A percentile compares a stretch with the other conserved stretches of the same genome.
Conservation (phyloP, 1,140 invertebrate genomes). For the Sitobion miscanthi region DNA sequence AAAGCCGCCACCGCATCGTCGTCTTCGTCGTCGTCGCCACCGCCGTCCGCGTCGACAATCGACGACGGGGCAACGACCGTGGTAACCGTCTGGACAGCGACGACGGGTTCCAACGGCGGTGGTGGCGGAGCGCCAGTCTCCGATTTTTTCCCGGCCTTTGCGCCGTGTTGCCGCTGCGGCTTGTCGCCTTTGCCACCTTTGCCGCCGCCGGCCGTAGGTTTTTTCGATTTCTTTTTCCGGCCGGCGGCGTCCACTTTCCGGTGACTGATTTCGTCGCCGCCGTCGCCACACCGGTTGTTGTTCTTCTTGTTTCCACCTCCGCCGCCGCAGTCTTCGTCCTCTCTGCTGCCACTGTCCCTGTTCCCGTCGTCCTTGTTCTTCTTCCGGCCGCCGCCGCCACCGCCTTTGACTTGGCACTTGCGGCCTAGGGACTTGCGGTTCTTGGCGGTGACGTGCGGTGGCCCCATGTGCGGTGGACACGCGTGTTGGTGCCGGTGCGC, state of each 20-base stretch:
- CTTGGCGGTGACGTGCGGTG: conserved; percentile 23
- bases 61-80: not conserved
- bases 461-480: conserved; percentile 55
- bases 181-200: not conserved
- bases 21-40: conserved; percentile 2
- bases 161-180: conserved; percentile 68
- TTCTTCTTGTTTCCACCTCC: conserved; percentile 27
- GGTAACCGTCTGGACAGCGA: conserved; percentile 3
- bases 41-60: not conserved
- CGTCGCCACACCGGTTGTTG: not conserved
- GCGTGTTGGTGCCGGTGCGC: conserved; percentile 57
- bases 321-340: conserved; percentile 19
- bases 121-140: conserved; percentile 69
- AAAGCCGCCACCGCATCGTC: not conserved
- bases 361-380: conserved; percentile 46
- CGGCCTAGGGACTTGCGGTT: conserved; percentile 30
- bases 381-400: conserved; percentile 44
- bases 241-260: conserved; percentile 39
- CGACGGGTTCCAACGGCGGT: conserved; percentile 75
- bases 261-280: not conserved
- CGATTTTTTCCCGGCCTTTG: conserved; percentile 75
- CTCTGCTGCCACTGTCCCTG: conserved; percentile 43
- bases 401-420: conserved; percentile 29
- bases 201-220: not conserved
- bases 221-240: conserved; percentile 53